Percentiles rank a stretch among this genome's conserved stretches.
Evolutionary conservation across 2,888 invertebrate species (phyloP).

Genomic region (Diaprepes abbreviatus): DNA sequence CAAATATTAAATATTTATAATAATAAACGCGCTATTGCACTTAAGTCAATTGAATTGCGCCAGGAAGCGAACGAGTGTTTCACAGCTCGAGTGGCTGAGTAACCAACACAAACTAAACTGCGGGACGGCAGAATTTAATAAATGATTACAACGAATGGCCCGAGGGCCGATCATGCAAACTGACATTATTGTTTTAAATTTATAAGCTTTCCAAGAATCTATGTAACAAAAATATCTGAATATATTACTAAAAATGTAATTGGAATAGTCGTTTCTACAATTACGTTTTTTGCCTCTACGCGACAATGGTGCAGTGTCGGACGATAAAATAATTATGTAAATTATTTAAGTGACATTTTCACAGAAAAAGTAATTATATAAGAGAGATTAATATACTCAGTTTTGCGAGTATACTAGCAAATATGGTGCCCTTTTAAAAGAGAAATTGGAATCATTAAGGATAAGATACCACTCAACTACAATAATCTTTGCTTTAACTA

Average conservation of each 20-base stretch:
- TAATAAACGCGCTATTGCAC: slow-evolving; percentile 20
- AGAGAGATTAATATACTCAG: no score
- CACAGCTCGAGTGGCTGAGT: slow-evolving; percentile 20
- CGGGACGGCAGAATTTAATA: slow-evolving; percentile 27
- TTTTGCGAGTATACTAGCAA: no score
- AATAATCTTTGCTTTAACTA: no score
- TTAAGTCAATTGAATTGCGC: slow-evolving; percentile 37
- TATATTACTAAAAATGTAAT: not conserved
- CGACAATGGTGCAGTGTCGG: no score
- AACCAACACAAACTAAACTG: slow-evolving; percentile 35
- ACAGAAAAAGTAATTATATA: no score
- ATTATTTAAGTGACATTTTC: no score
- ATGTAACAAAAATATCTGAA: slow-evolving; percentile 1
- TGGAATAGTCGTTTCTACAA: no score
- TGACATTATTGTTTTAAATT: slow-evolving; percentile 15
- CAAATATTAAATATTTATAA: slow-evolving; percentile 18
- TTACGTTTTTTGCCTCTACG: no score
- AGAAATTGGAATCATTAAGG: no score
- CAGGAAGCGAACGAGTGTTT: slow-evolving; percentile 17
- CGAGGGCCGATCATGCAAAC: slow-evolving; percentile 34
- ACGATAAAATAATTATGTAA: no score
- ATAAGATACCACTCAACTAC: no score
- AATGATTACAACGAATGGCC: slow-evolving; percentile 41
- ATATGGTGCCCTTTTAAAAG: no score
- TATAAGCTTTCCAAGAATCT: slow-evolving; percentile 3